phyloP scores from a whole-genome alignment of 2,797 vertebrate species.

The Diplodus puntazzo region DNA sequence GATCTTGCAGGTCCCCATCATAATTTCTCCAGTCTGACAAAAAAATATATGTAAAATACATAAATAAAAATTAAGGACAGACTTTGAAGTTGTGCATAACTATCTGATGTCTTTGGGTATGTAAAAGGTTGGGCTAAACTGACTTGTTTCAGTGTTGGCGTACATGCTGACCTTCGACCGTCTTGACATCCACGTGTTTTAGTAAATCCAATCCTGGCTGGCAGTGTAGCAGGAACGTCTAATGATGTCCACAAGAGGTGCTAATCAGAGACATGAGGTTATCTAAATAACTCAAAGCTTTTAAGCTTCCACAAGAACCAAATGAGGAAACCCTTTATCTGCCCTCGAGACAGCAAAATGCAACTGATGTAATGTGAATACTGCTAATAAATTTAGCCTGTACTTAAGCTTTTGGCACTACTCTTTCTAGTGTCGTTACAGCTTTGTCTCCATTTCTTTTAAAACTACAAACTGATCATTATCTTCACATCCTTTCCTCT shows the following conservation, averaged over 20 bases:
- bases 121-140: constrained; percentile 3
- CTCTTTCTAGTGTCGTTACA: background rate
- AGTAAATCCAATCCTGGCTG: constrained; percentile 31
- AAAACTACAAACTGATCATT: constrained; percentile 1
- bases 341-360: constrained; percentile 1
- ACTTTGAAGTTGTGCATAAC: constrained; percentile 8
- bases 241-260: constrained; percentile 31
- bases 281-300: constrained; percentile 58
- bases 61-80: background rate
- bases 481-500: constrained; percentile 13
- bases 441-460: background rate
- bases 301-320: constrained; percentile 53
- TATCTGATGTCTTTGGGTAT: constrained; percentile 4
- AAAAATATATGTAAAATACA: background rate
- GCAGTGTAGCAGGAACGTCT: constrained; percentile 23
- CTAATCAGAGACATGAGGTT: constrained; percentile 57
- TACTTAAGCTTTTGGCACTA: constrained; percentile 10
- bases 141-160: background rate
- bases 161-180: constrained; percentile 3
- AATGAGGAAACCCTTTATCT: constrained; percentile 25
- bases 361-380: constrained; percentile 2
- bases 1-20: background rate
- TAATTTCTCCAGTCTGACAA: background rate
- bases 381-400: background rate
- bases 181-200: constrained; percentile 13